These are phyloP conservation scores for Halyomorpha halys DNA, from an alignment of 1,140 invertebrate species.

Conservation along the genomic window DNA sequence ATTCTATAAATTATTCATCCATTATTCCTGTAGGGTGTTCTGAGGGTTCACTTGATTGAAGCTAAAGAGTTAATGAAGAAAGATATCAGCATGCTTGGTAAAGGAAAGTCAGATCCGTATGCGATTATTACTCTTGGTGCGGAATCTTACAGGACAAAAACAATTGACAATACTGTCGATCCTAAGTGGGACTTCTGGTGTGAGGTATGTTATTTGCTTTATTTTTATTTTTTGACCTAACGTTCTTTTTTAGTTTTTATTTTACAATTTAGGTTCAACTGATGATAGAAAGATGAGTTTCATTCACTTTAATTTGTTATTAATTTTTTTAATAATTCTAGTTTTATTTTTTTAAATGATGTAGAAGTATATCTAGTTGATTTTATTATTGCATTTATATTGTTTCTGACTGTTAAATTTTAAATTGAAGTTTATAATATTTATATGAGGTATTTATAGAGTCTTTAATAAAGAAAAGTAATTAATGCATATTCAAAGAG, in stretches of 20 bases:
- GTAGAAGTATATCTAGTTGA: no score
- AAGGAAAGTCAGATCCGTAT: constrained; percentile 94
- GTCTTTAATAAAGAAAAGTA: no score
- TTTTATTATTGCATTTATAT: no score
- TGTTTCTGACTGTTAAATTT: no score
- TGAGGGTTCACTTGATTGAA: constrained; percentile 79
- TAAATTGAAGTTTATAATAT: no score
- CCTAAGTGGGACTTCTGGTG: constrained; percentile 92
- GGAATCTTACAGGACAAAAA: constrained; percentile 76
- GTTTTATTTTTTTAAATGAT: no score
- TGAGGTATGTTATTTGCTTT: constrained; percentile 53
- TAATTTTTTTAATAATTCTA: no score
- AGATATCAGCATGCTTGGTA: constrained; percentile 79
- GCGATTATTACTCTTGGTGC: constrained; percentile 76
- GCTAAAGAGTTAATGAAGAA: constrained; percentile 90
- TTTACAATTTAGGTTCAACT: background rate
- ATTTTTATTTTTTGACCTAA: constrained; percentile 14
- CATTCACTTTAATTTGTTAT: background rate
- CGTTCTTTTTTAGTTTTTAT: background rate
- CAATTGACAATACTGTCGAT: constrained; percentile 82
- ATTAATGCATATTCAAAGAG: no score
- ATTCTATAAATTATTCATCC: no score
- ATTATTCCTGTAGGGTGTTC: constrained; percentile 49
- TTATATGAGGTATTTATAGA: no score
- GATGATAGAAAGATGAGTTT: background rate